A percentile compares a stretch with the other conserved stretches of the same genome.
Conservation (phyloP, 2,113 vertebrate genomes). For the Todiramphus saurophagus region DNA sequence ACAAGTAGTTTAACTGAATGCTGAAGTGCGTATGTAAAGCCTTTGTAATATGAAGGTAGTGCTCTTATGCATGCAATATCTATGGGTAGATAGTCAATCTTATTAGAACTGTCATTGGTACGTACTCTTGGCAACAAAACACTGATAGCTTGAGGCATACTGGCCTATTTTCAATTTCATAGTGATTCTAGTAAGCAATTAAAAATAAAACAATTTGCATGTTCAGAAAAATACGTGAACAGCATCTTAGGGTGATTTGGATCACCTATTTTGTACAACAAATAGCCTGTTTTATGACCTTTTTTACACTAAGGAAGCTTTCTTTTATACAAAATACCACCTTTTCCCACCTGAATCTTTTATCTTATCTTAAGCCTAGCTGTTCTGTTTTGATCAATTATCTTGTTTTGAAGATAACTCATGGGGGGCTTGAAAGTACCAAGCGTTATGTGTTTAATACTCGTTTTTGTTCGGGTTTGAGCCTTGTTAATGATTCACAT, state of each 20-base stretch:
- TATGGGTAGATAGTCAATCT: not conserved
- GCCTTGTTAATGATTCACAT: not conserved
- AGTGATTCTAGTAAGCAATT: slow-evolving; percentile 6
- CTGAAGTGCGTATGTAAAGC: not conserved
- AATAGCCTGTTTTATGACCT: not conserved
- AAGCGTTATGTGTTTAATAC: not conserved
- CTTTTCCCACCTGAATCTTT: not conserved
- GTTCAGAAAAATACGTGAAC: not conserved
- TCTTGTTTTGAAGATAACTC: not conserved
- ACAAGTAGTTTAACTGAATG: not conserved
- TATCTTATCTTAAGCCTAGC: not conserved
- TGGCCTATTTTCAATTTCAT: not conserved
- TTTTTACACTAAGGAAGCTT: not conserved
- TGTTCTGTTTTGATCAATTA: not conserved
- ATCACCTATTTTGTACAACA: not conserved
- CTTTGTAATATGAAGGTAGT: not conserved
- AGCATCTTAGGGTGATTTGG: not conserved
- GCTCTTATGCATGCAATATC: not conserved
- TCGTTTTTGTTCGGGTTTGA: not conserved
- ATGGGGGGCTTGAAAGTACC: not conserved
- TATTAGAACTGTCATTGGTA: not conserved
- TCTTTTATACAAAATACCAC: not conserved
- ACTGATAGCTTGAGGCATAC: not conserved
- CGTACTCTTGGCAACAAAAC: not conserved
- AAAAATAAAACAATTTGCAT: slow-evolving; percentile 3